Conservation (phyloP, 30 jellyfish, hydroid and myxozoan species). For the Turritopsis dohrnii region DNA sequence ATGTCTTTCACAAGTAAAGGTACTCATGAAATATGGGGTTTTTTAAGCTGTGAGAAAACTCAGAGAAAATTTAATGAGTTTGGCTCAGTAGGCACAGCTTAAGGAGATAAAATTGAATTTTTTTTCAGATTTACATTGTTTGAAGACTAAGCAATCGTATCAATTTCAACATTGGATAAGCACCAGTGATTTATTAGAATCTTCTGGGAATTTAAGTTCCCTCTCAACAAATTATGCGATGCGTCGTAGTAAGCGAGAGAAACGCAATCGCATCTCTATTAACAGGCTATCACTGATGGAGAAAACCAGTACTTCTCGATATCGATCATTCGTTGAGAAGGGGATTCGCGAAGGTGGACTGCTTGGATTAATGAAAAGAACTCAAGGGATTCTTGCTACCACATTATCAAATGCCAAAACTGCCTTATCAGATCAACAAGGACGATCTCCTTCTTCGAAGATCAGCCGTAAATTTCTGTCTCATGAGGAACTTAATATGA, state of each 20-base stretch:
- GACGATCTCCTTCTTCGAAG: background rate
- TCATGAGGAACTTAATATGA: background rate
- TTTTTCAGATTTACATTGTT: conserved; percentile 59
- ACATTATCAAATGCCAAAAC: conserved; percentile 64
- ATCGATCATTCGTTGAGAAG: conserved; percentile 81
- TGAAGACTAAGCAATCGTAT: conserved; percentile 55
- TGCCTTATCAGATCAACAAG: background rate
- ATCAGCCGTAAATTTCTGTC: background rate
- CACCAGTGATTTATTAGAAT: conserved; percentile 15
- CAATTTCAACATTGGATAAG: background rate
- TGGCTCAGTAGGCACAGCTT: too few relatives aligned
- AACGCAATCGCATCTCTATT: conserved; percentile 21
- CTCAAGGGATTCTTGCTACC: conserved; percentile 42
- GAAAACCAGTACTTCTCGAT: conserved; percentile 83
- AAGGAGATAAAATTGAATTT: too few relatives aligned
- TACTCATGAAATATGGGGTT: too few relatives aligned
- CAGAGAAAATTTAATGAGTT: too few relatives aligned
- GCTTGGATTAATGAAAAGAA: conserved; percentile 42
- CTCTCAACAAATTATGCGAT: conserved; percentile 6
- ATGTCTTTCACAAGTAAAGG: too few relatives aligned
- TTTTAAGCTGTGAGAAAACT: too few relatives aligned
- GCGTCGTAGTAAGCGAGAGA: conserved; percentile 17
- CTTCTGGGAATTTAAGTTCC: conserved; percentile 13
- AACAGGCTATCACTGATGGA: conserved; percentile 39
- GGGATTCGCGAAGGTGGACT: conserved; percentile 68